Percentiles rank a stretch among this genome's conserved stretches.
Evolutionary conservation across 2,113 vertebrate genomes (phyloP).

Genomic region (Cavia aperea): DNA sequence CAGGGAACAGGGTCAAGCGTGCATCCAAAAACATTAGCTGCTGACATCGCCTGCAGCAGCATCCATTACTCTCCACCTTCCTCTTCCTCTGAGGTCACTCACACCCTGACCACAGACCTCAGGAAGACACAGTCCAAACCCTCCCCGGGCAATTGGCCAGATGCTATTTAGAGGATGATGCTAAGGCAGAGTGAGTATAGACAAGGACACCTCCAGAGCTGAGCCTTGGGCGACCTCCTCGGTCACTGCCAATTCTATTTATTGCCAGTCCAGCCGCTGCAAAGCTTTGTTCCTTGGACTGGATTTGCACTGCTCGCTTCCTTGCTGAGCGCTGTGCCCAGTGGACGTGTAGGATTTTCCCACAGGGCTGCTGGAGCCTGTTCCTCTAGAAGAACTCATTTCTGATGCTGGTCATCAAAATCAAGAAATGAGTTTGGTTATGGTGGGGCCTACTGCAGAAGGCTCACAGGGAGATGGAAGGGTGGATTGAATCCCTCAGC

Average conservation of each 20-base stretch:
- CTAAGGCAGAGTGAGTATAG: neutral
- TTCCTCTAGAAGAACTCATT: neutral
- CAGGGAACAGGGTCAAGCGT: fast-evolving
- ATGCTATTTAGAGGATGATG: constrained; percentile 24
- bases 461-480: fast-evolving
- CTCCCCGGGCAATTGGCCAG: constrained; percentile 3
- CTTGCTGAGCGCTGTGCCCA: fast-evolving
- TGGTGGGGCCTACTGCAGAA: fast-evolving
- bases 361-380: neutral
- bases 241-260: neutral
- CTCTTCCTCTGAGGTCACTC: neutral
- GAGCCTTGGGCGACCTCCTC: neutral
- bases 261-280: neutral
- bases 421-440: neutral
- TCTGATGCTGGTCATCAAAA: fast-evolving
- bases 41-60: neutral
- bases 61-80: neutral
- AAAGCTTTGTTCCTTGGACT: neutral
- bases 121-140: neutral
- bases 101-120: neutral
- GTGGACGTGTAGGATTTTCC: neutral
- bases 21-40: fast-evolving
- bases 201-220: neutral
- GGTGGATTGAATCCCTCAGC: fast-evolving
- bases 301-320: fast-evolving